These are phyloP conservation scores for Epiblema foenella DNA, from an alignment of 2,888 invertebrate genomes.

Conservation along the genomic window DNA sequence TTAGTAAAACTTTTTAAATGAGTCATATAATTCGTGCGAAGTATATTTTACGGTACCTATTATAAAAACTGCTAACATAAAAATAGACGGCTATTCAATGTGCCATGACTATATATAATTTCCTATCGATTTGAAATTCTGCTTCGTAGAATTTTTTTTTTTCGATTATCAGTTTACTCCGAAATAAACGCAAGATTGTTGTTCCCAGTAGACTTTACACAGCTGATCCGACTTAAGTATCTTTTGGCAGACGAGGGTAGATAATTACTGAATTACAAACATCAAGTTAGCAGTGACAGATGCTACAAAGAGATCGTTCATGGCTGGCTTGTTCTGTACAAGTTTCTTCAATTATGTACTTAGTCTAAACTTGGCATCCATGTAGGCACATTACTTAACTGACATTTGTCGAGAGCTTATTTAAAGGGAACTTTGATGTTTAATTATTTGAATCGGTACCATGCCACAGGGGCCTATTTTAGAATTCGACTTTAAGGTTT, in stretches of 20 bases:
- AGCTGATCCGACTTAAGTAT: slow-evolving; percentile 11
- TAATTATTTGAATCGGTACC: no score
- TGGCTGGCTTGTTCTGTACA: slow-evolving; percentile 29
- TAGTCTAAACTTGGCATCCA: slow-evolving; percentile 26
- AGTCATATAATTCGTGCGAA: no score
- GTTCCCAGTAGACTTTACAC: not conserved
- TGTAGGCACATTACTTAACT: slow-evolving; percentile 29
- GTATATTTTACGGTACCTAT: no score
- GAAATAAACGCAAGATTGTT: not conserved
- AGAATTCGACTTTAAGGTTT: no score
- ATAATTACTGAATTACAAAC: slow-evolving; percentile 39
- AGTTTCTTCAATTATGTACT: slow-evolving; percentile 41
- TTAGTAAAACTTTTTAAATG: no score
- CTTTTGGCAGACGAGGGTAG: slow-evolving; percentile 17
- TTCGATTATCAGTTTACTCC: not conserved
- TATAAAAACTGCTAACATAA: no score
- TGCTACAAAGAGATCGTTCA: slow-evolving; percentile 26
- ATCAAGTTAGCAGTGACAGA: slow-evolving; percentile 35
- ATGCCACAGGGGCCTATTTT: no score
- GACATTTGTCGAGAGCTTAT: slow-evolving; percentile 28
- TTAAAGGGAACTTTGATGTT: slow-evolving; percentile 33
- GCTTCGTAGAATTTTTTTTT: no score
- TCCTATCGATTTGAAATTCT: no score
- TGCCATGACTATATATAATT: no score
- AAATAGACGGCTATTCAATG: no score